phyloP scores from a whole-genome alignment of 1,140 invertebrate genomes.

The Maniola jurtina region DNA sequence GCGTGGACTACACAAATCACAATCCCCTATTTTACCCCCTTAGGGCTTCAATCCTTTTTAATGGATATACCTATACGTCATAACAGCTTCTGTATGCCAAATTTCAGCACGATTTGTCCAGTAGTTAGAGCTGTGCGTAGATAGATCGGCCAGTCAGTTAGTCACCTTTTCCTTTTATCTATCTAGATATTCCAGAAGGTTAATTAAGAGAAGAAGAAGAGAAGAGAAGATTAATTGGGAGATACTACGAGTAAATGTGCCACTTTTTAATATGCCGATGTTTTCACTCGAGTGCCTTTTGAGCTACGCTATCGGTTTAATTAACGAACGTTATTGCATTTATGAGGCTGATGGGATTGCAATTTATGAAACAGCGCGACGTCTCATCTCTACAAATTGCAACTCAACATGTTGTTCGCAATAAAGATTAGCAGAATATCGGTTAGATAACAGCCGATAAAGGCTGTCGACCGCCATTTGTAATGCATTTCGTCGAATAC shows the following conservation, averaged over 20 bases:
- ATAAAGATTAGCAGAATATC: conserved; percentile 34
- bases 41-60: no score
- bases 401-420: conserved; percentile 10
- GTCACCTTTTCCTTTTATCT: no score
- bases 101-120: no score
- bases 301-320: conserved; percentile 22
- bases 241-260: neutral
- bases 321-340: conserved; percentile 18
- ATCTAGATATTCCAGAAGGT: no score
- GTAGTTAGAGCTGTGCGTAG: no score
- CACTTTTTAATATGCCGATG: conserved; percentile 15
- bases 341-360: conserved; percentile 19
- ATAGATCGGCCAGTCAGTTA: no score
- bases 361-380: conserved; percentile 22
- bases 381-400: conserved; percentile 19
- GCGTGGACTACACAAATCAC: no score
- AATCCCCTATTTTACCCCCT: no score
- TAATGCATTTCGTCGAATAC: conserved; percentile 19
- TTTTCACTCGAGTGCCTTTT: conserved; percentile 12
- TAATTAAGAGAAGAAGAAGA: no score
- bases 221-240: no score
- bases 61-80: no score
- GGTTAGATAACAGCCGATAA: conserved; percentile 23
- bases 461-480: conserved; percentile 11
- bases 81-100: no score